These are phyloP conservation scores for Aphodius sticticus DNA, from an alignment of 2,888 invertebrate genomes.

Conservation along the genomic window DNA sequence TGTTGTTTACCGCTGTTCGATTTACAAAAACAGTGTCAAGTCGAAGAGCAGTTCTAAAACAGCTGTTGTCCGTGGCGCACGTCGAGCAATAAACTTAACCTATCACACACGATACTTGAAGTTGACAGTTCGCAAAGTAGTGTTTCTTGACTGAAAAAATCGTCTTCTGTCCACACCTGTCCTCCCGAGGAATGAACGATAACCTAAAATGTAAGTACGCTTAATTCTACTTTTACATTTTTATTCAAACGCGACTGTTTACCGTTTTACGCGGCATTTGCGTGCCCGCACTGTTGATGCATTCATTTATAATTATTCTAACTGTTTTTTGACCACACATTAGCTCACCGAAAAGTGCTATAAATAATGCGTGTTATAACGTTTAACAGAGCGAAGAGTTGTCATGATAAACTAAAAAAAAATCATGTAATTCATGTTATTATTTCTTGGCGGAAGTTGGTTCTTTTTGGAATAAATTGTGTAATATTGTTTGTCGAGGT, in stretches of 20 bases:
- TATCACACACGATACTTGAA: constrained; percentile 21
- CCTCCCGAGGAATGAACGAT: constrained; percentile 18
- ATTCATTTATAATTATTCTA: constrained; percentile 21
- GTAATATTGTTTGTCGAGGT: not conserved
- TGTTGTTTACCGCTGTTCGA: not conserved
- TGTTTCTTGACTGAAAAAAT: constrained; percentile 28
- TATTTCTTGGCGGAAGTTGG: not conserved
- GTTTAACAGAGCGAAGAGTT: not conserved
- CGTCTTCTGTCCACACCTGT: constrained; percentile 12
- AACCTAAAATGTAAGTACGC: constrained; percentile 21
- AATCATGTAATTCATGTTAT: not conserved
- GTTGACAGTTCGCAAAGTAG: constrained; percentile 29
- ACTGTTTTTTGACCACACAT: not conserved
- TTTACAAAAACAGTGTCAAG: not conserved
- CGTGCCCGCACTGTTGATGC: constrained; percentile 57
- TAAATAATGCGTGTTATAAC: not conserved
- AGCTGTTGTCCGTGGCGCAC: constrained; percentile 26
- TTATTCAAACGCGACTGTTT: not conserved
- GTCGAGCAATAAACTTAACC: constrained; percentile 25
- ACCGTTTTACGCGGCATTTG: constrained; percentile 45
- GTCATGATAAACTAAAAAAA: not conserved
- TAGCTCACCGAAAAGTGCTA: not conserved
- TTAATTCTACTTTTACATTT: not conserved
- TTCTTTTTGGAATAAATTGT: not conserved
- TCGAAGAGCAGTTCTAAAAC: constrained; percentile 29